These are phyloP conservation scores for Indicator maculatus DNA, from an alignment of 2,113 vertebrate species.

Conservation along the genomic window DNA sequence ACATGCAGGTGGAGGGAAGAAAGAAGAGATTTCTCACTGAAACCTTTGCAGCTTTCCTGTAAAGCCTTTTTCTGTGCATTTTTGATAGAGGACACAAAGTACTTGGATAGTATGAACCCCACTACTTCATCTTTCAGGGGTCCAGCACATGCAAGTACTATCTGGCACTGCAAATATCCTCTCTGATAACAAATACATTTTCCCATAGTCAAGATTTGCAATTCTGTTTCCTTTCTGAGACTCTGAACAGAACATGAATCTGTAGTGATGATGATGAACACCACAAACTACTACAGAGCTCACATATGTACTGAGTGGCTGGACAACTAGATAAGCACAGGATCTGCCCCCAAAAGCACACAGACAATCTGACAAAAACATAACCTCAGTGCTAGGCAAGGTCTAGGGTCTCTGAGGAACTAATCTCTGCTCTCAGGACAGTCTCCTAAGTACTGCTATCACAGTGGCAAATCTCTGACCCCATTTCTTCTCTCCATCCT, in stretches of 20 bases:
- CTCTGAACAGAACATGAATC: neutral
- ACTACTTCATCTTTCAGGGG: neutral
- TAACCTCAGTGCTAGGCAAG: neutral
- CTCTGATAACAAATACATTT: neutral
- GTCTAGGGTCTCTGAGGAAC: neutral
- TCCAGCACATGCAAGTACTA: neutral
- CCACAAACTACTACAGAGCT: neutral
- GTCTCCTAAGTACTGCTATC: neutral
- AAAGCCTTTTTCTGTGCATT: neutral
- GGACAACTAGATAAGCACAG: neutral
- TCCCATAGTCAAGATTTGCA: neutral
- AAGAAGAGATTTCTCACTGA: neutral
- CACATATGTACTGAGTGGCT: neutral
- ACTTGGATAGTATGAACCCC: neutral
- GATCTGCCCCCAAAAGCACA: neutral
- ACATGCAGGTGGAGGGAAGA: neutral
- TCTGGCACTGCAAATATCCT: neutral
- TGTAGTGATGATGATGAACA: neutral
- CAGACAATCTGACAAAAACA: neutral
- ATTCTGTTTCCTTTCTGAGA: neutral
- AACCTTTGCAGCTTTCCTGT: neutral
- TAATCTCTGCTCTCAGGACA: neutral
- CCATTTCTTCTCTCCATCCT: neutral
- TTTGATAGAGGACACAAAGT: neutral
- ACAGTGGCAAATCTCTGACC: neutral